Evolutionary conservation across 2,888 invertebrate species (phyloP).

Genomic region (Drosophila recens): DNA sequence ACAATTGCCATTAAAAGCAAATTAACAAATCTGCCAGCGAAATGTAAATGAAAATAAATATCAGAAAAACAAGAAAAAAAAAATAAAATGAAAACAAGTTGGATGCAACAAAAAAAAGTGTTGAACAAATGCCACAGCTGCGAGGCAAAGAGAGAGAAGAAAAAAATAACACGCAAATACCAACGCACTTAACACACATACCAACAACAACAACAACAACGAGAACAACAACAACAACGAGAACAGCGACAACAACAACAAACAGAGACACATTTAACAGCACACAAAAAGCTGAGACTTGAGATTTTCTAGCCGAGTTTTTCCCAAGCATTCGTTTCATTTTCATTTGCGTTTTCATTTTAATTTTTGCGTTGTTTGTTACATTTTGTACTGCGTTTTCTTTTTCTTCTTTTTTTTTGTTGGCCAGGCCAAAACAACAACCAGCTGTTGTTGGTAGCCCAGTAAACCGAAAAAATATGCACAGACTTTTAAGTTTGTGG

Average conservation of each 20-base stretch:
- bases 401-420: not conserved
- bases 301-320: constrained; percentile 37
- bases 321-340: constrained; percentile 33
- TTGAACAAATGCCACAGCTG: constrained; percentile 72
- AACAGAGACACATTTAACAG: constrained; percentile 13
- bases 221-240: constrained; percentile 41
- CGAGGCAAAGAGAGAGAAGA: constrained; percentile 26
- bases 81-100: constrained; percentile 35
- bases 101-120: constrained; percentile 56
- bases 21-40: constrained; percentile 49
- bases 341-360: constrained; percentile 4
- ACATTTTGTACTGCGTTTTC: not conserved
- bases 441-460: constrained; percentile 2
- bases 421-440: constrained; percentile 2
- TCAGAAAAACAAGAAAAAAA: constrained; percentile 5
- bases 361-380: not conserved
- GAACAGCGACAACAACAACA: constrained; percentile 44
- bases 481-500: not conserved
- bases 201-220: constrained; percentile 54
- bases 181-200: constrained; percentile 81
- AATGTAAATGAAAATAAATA: constrained; percentile 14
- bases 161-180: constrained; percentile 66
- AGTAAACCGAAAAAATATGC: not conserved
- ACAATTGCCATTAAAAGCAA: constrained; percentile 55
- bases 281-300: constrained; percentile 38